Evolutionary conservation across 2,113 vertebrate genomes (phyloP), one percentile per base, ranked within the genome.

Genomic region (Delphinapterus leucas): DNA sequence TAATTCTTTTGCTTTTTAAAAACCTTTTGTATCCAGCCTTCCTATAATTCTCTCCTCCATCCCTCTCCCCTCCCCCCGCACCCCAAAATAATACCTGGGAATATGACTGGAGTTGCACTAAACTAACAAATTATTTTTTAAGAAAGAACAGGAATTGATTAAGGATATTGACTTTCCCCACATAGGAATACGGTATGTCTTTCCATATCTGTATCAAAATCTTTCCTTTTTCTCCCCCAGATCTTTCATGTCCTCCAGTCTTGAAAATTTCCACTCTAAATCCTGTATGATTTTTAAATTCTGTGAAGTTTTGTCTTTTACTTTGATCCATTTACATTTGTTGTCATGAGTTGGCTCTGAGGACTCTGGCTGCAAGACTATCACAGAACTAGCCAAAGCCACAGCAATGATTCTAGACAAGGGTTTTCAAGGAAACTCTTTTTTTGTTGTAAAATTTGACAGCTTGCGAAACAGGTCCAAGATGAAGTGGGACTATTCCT

Each of bases 31-130:
- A 49, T 65, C 55, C 31, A 44, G 41, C 26, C 6, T 81, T 58
- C 25, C 13, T 38, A 71, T 8, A 26, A 26, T 53, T 85, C 31
- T 82, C 1, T 23, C 13, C 7, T 61, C 31, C 20, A 8, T 15
- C 15, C 25, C 14, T 3, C 8, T 17, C 3, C 6, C 25, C 10
- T 55, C 20, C 10, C 49, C 20, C 31, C 7, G 1, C 20, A 3
- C 28, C 28, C 12, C 1, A 0, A 5, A 67, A 53, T 25, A 10
- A n/a, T 49, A 76, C 8, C 47, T 73, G 20, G 33, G 25, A 67
- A 0, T 23, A 33, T 26, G 47, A 3, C 18, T 20, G 8, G 63
- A 73, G 38, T 44, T 71, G 23, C 44, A 20, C 5, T 47, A 83
- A 80, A 41, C 0, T 28, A 38, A 28, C 28, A 74, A 13, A 28